These are phyloP conservation scores for Epinephelus lanceolatus DNA, from an alignment of 2,113 vertebrate genomes.

Conservation along the genomic window DNA sequence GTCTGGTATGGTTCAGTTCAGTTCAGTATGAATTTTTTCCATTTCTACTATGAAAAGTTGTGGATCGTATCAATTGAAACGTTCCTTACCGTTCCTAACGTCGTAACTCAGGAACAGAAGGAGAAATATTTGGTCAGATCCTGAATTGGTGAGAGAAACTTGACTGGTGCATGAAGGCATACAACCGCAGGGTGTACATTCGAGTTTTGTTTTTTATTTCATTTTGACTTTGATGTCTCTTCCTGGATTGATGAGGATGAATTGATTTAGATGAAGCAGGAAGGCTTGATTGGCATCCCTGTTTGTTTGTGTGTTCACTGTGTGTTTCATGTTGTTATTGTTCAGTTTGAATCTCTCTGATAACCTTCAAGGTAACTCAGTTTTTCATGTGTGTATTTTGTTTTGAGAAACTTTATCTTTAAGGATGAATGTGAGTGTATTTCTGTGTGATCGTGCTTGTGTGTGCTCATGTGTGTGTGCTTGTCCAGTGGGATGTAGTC, in stretches of 20 bases:
- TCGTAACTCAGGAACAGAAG: too few relatives aligned
- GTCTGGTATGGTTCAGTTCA: too few relatives aligned
- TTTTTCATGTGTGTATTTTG: neutral
- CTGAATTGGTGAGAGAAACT: too few relatives aligned
- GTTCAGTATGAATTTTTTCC: too few relatives aligned
- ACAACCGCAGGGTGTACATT: too few relatives aligned
- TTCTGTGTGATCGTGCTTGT: neutral
- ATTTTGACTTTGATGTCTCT: neutral
- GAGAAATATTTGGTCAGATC: too few relatives aligned
- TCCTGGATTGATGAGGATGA: constrained; percentile 35
- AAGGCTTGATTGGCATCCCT: neutral
- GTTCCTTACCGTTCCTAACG: too few relatives aligned
- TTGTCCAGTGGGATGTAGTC: neutral
- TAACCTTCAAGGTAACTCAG: neutral
- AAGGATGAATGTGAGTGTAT: neutral
- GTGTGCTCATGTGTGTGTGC: neutral
- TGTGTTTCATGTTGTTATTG: neutral
- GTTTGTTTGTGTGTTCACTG: neutral
- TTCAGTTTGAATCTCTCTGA: too few relatives aligned
- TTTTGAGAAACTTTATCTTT: neutral
- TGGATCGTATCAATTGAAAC: too few relatives aligned
- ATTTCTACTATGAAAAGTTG: too few relatives aligned
- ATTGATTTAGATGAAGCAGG: neutral
- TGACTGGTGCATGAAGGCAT: too few relatives aligned
- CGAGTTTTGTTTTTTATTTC: too few relatives aligned